Percentiles rank a stretch among this genome's conserved stretches.
Evolutionary conservation across 2,797 vertebrate genomes (phyloP).

Genomic region (Apogon hyalosoma): DNA sequence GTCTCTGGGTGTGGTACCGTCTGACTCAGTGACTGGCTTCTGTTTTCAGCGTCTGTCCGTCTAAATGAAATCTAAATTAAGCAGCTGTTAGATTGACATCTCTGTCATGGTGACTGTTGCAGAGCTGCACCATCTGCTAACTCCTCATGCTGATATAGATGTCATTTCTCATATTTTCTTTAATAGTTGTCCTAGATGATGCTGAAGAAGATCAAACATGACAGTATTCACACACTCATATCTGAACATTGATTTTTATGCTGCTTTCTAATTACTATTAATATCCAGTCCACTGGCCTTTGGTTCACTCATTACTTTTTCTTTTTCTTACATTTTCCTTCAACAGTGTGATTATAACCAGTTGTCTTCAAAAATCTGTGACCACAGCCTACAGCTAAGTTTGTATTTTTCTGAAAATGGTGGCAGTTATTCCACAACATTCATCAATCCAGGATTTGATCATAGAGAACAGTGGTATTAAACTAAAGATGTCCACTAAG

Average conservation of each 20-base stretch:
- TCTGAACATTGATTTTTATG: not conserved
- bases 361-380: too few species aligned
- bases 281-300: not conserved
- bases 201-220: conserved; percentile 6
- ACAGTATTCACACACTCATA: not conserved
- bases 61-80: conserved; percentile 50
- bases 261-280: not conserved
- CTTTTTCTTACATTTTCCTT: not conserved
- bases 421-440: conserved; percentile 2
- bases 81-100: conserved; percentile 39
- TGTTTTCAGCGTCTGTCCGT: conserved; percentile 4
- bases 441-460: conserved; percentile 17
- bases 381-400: not conserved
- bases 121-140: conserved; percentile 57
- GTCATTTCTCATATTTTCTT: conserved; percentile 34
- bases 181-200: conserved; percentile 9
- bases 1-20: conserved; percentile 35
- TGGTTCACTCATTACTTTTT: not conserved
- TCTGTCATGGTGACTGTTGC: conserved; percentile 48
- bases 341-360: not conserved
- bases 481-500: too few species aligned
- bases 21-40: conserved; percentile 23
- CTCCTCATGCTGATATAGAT: conserved; percentile 41
- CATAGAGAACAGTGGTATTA: not conserved
- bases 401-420: not conserved